Evolutionary conservation across 2,888 invertebrate species (phyloP).

Genomic region (Andrena dorsata): DNA sequence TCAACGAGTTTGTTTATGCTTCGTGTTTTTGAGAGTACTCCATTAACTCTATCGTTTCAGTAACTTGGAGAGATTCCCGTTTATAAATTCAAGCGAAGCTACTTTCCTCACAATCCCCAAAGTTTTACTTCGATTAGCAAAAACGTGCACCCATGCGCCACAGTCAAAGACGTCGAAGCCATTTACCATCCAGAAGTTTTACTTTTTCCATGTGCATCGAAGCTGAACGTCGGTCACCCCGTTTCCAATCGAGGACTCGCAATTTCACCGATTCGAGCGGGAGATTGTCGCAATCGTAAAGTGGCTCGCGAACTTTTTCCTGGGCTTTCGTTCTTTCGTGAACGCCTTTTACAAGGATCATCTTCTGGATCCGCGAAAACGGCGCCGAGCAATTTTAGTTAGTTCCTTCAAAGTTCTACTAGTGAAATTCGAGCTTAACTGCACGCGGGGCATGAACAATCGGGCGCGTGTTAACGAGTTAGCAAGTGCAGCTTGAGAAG

Average conservation of each 20-base stretch:
- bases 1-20: neutral
- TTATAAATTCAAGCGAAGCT: too few species aligned
- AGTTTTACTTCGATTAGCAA: too few species aligned
- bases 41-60: too few species aligned
- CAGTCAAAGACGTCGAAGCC: too few species aligned
- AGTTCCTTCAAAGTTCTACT: neutral
- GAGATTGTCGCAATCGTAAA: neutral
- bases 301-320: neutral
- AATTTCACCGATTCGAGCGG: conserved; percentile 39
- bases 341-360: neutral
- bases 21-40: neutral
- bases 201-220: conserved; percentile 33
- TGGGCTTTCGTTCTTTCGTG: neutral
- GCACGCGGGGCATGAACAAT: conserved; percentile 37
- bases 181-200: conserved; percentile 24
- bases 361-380: neutral
- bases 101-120: too few species aligned
- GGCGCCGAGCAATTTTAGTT: neutral
- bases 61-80: too few species aligned
- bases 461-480: conserved; percentile 59
- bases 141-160: too few species aligned
- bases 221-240: conserved; percentile 24
- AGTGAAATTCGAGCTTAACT: conserved; percentile 43
- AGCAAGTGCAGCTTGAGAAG: conserved; percentile 32
- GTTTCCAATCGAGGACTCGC: conserved; percentile 26